Conservation (phyloP, 1,140 invertebrate species). For the Aphis gossypii region DNA sequence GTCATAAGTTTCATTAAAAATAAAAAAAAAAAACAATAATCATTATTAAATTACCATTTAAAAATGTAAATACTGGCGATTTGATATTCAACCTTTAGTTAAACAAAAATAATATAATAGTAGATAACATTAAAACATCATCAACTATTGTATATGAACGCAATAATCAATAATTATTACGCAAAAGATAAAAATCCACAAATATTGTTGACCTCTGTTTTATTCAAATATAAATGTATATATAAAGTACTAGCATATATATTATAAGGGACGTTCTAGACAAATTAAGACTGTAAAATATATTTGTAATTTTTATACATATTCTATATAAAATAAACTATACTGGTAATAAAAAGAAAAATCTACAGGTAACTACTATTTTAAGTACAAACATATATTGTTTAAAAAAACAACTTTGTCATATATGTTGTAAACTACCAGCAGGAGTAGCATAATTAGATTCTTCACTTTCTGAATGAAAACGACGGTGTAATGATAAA, state of each 20-base stretch:
- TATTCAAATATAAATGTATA: background rate
- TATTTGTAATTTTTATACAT: constrained; percentile 21
- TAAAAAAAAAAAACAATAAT: constrained; percentile 20
- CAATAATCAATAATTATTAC: background rate
- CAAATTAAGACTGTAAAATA: background rate
- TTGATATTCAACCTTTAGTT: background rate
- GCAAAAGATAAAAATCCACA: background rate
- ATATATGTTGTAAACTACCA: constrained; percentile 49
- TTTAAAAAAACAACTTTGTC: background rate
- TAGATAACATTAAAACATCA: background rate
- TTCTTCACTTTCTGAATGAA: constrained; percentile 53
- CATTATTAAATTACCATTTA: background rate
- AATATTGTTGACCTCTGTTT: background rate
- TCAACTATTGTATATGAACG: background rate
- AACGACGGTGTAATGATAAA: constrained; percentile 27
- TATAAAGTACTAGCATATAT: background rate
- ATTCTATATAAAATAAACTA: constrained; percentile 31
- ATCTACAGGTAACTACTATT: constrained; percentile 51
- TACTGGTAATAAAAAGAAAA: constrained; percentile 38
- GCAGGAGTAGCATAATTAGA: constrained; percentile 53
- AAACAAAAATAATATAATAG: background rate
- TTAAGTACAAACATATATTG: constrained; percentile 50
- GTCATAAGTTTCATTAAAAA: background rate
- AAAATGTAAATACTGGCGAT: background rate
- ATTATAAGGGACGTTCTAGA: background rate